Percentiles rank a stretch among this genome's conserved stretches.
phyloP scores from a whole-genome alignment of 2,888 invertebrate species.

The Pammene aurita region DNA sequence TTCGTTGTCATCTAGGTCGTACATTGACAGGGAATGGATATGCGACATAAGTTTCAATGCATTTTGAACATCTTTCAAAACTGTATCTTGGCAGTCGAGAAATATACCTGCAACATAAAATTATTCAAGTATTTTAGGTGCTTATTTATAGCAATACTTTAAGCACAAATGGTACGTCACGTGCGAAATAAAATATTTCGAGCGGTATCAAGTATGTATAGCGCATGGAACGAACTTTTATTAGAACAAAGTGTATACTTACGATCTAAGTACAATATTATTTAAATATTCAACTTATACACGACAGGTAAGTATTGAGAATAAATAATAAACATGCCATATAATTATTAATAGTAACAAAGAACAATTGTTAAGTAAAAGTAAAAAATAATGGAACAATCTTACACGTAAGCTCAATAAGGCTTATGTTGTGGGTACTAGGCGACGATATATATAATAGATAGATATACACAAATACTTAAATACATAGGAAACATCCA shows the following conservation, averaged over 20 bases:
- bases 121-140: neutral
- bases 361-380: too few relatives aligned
- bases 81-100: conserved; percentile 93
- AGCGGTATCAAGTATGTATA: conserved; percentile 1
- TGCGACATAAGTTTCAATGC: conserved; percentile 87
- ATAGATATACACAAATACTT: too few relatives aligned
- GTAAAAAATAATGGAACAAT: too few relatives aligned
- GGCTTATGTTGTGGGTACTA: too few relatives aligned
- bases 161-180: neutral
- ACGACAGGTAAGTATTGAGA: neutral
- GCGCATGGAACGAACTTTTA: conserved; percentile 10
- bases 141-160: neutral
- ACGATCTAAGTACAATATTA: neutral
- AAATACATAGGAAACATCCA: too few relatives aligned
- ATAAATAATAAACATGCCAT: neutral
- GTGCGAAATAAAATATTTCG: conserved; percentile 1
- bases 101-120: conserved; percentile 85
- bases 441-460: too few relatives aligned
- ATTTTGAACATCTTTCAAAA: conserved; percentile 87
- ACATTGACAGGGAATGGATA: conserved; percentile 93
- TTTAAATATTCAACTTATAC: neutral
- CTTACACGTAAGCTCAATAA: too few relatives aligned
- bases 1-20: conserved; percentile 92
- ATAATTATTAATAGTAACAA: too few relatives aligned
- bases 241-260: neutral